Evolutionary conservation across 1,140 invertebrate species (phyloP).

Genomic region (Bradysia coprophila): DNA sequence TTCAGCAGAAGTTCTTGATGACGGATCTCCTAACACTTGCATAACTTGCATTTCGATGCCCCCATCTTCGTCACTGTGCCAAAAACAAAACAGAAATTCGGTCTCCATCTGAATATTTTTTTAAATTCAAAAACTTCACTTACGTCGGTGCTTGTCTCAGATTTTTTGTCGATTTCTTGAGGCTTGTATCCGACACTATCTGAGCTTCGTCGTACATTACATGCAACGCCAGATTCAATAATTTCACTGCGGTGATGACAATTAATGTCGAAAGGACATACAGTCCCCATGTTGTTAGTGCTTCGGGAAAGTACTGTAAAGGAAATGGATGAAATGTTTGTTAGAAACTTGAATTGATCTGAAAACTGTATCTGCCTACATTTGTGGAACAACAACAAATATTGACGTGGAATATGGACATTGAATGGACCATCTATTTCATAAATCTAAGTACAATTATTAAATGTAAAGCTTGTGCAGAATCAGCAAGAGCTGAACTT

Average conservation of each 20-base stretch:
- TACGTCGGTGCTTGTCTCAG: background rate
- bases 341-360: background rate
- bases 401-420: too few relatives aligned
- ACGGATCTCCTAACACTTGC: conserved; percentile 6
- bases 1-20: conserved; percentile 15
- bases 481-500: too few relatives aligned
- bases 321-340: conserved; percentile 5
- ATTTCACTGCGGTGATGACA: conserved; percentile 68
- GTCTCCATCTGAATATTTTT: background rate
- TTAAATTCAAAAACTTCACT: background rate
- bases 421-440: too few relatives aligned
- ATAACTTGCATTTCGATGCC: conserved; percentile 68
- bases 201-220: conserved; percentile 83
- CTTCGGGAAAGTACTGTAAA: conserved; percentile 70
- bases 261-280: conserved; percentile 70
- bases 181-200: conserved; percentile 20
- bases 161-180: conserved; percentile 14
- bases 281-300: conserved; percentile 65
- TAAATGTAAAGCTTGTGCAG: too few relatives aligned
- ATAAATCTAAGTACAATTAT: too few relatives aligned
- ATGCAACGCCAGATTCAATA: conserved; percentile 81
- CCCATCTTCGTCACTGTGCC: conserved; percentile 46
- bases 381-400: too few relatives aligned
- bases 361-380: background rate
- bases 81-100: background rate